Evolutionary conservation across 1,140 invertebrate genomes (phyloP).

Genomic region (Megalonaias nervosa): DNA sequence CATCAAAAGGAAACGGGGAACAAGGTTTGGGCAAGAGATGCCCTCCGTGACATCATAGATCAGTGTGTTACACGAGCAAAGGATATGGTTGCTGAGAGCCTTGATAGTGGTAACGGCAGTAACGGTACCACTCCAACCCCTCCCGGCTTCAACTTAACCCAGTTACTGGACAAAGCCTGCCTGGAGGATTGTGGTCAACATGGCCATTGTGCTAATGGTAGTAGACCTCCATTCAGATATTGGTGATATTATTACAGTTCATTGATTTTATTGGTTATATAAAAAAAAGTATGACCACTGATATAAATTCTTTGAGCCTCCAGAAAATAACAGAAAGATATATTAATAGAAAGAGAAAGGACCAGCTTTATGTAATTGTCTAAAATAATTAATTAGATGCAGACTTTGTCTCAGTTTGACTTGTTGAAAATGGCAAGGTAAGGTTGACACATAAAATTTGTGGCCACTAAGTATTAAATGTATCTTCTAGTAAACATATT

Average conservation of each 20-base stretch:
- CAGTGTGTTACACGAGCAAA: conserved; percentile 24
- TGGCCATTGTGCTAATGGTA: conserved; percentile 29
- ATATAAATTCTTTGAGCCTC: too few species aligned
- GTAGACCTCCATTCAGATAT: background rate
- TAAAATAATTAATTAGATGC: too few species aligned
- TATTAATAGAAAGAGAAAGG: too few species aligned
- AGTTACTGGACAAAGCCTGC: conserved; percentile 6
- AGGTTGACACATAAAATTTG: too few species aligned
- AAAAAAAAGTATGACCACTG: too few species aligned
- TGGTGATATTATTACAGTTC: background rate
- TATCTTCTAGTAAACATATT: too few species aligned
- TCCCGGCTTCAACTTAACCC: conserved; percentile 5
- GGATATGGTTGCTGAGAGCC: conserved; percentile 6
- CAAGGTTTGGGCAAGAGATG: conserved; percentile 22
- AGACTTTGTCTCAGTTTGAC: too few species aligned
- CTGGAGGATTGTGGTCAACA: conserved; percentile 26
- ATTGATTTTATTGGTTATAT: too few species aligned
- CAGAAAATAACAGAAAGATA: too few species aligned
- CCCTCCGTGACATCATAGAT: conserved; percentile 23
- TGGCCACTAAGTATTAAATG: too few species aligned
- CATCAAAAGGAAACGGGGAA: conserved; percentile 21
- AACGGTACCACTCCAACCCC: background rate
- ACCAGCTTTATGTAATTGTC: too few species aligned
- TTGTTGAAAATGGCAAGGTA: too few species aligned
- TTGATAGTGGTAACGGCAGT: background rate